A percentile compares a stretch with the other conserved stretches of the same genome.
Evolutionary conservation across 1,140 invertebrate genomes (phyloP).

Genomic region (Papilio helenus): DNA sequence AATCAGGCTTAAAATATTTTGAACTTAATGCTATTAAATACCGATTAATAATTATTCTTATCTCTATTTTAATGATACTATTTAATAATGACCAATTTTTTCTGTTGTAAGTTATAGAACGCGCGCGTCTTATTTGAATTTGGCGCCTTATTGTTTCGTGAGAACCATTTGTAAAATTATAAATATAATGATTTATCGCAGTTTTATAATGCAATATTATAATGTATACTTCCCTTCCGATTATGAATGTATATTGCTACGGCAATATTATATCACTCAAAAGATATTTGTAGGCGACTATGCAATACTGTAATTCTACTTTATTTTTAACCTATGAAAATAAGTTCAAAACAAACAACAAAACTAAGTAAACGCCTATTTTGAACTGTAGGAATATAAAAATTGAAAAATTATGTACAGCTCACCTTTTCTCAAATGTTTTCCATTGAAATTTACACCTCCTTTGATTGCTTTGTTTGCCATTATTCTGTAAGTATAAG

Average conservation of each 20-base stretch:
- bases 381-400: neutral
- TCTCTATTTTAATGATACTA: too few relatives aligned
- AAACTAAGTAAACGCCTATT: neutral
- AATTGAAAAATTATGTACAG: slow-evolving; percentile 7
- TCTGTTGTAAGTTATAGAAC: neutral
- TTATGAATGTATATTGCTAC: neutral
- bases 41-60: too few relatives aligned
- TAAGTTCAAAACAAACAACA: neutral
- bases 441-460: slow-evolving; percentile 59
- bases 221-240: too few relatives aligned
- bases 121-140: neutral
- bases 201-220: too few relatives aligned
- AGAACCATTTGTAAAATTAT: neutral
- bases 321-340: neutral
- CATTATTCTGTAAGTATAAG: slow-evolving; percentile 60
- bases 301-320: neutral
- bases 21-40: neutral
- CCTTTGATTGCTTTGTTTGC: slow-evolving; percentile 51
- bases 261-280: neutral
- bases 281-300: neutral
- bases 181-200: too few relatives aligned
- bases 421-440: slow-evolving; percentile 63
- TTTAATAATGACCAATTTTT: neutral
- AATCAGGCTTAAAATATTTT: too few relatives aligned
- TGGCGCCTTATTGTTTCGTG: neutral